A percentile compares a stretch with the other conserved stretches of the same genome.
phyloP scores from a whole-genome alignment of 2,113 vertebrate genomes.

The Pluvialis apricaria region DNA sequence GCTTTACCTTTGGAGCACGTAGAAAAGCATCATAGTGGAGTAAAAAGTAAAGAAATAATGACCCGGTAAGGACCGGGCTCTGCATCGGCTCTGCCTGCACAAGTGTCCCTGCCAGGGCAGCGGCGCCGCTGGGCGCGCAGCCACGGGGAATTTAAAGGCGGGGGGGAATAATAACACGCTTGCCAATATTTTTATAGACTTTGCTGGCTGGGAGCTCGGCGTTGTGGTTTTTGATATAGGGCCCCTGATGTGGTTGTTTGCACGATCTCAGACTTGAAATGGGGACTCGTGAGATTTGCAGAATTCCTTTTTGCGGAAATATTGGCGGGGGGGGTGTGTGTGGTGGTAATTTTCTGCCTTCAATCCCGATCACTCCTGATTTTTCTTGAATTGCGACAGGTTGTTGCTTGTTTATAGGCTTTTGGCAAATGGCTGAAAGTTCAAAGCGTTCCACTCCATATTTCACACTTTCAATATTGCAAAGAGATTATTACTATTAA shows the following conservation, averaged over 20 bases:
- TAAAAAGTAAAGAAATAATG: no score
- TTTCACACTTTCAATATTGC: neutral
- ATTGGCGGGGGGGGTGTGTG: rapidly evolving
- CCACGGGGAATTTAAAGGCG: neutral
- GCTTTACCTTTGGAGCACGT: neutral
- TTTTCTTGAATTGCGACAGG: neutral
- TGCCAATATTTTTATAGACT: neutral
- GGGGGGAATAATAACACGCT: rapidly evolving
- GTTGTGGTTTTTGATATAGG: rapidly evolving
- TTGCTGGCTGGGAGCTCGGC: neutral
- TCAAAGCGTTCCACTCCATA: neutral
- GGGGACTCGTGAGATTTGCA: neutral
- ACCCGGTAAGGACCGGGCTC: neutral
- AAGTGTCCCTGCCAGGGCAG: neutral
- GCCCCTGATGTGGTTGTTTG: neutral
- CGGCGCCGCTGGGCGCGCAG: neutral
- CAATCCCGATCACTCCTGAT: rapidly evolving
- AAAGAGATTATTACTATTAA: neutral
- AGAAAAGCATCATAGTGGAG: no score
- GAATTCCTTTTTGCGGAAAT: neutral
- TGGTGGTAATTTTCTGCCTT: neutral
- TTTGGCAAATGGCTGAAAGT: neutral
- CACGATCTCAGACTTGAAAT: rapidly evolving
- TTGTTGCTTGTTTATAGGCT: neutral
- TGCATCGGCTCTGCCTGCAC: neutral